Percentiles rank a stretch among this genome's conserved stretches.
Conservation (phyloP, 1,140 invertebrate genomes). For the Papilio glaucus region DNA sequence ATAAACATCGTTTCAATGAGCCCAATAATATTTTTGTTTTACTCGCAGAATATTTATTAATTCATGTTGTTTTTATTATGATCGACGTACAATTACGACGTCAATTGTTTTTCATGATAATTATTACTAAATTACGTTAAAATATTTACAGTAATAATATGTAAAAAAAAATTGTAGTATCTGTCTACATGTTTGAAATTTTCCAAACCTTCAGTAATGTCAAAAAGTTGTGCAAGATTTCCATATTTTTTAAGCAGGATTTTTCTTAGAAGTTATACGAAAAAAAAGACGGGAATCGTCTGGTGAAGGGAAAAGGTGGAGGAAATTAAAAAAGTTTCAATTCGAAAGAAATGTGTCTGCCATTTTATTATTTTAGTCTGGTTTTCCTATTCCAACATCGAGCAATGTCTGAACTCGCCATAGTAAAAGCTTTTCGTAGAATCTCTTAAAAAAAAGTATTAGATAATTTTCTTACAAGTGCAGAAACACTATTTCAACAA, state of each 20-base stretch:
- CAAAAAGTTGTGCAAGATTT: no score
- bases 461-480: background rate
- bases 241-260: no score
- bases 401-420: background rate
- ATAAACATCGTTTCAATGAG: background rate
- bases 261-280: background rate
- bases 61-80: background rate
- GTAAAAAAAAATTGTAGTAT: background rate
- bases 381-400: background rate
- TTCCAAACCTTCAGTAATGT: no score
- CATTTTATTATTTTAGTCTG: constrained; percentile 17
- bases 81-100: background rate
- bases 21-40: background rate
- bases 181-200: no score
- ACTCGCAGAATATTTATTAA: background rate
- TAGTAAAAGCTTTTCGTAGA: background rate
- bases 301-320: background rate
- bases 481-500: background rate
- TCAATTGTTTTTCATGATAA: background rate
- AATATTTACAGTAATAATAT: background rate
- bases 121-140: background rate
- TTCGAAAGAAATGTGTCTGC: background rate
- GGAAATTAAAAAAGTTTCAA: constrained; percentile 24
- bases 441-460: background rate
- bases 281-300: background rate